phyloP scores from a whole-genome alignment of 1,140 invertebrate genomes.

The Schlechtendalia chinensis region DNA sequence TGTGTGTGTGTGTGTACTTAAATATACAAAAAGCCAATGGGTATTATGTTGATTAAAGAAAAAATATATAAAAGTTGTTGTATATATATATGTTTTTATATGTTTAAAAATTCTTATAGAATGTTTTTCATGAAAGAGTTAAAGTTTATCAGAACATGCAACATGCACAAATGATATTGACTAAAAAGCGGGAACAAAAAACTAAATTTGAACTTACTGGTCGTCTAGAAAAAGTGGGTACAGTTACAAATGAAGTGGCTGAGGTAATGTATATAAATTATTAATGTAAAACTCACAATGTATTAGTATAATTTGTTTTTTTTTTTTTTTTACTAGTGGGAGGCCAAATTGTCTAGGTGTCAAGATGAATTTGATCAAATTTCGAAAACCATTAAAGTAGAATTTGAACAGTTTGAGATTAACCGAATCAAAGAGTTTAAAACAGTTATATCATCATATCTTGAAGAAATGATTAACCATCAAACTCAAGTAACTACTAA shows the following conservation, averaged over 20 bases:
- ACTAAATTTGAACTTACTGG: slow-evolving; percentile 86
- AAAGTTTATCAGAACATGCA: slow-evolving; percentile 98
- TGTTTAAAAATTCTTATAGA: slow-evolving; percentile 59
- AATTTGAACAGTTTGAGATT: slow-evolving; percentile 90
- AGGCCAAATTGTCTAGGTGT: slow-evolving; percentile 90
- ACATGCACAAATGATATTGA: slow-evolving; percentile 89
- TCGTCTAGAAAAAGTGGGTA: slow-evolving; percentile 83
- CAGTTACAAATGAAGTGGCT: slow-evolving; percentile 84
- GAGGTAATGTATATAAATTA: slow-evolving; percentile 64
- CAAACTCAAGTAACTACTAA: slow-evolving; percentile 78
- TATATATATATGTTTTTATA: background rate
- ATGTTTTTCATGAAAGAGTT: slow-evolving; percentile 96
- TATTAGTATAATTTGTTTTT: slow-evolving; percentile 8
- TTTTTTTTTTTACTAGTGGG: slow-evolving; percentile 68
- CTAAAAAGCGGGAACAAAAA: slow-evolving; percentile 91
- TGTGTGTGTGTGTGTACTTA: no score
- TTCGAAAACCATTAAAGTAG: slow-evolving; percentile 92
- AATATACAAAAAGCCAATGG: no score
- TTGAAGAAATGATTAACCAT: slow-evolving; percentile 91
- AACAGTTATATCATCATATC: slow-evolving; percentile 81
- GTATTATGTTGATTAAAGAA: no score
- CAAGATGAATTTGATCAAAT: slow-evolving; percentile 97
- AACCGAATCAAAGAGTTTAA: slow-evolving; percentile 89
- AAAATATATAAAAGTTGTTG: no score
- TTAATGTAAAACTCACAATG: no score